Base-by-base conservation (phyloP, 1,140 invertebrate genomes). In the Magallana gigas region DNA sequence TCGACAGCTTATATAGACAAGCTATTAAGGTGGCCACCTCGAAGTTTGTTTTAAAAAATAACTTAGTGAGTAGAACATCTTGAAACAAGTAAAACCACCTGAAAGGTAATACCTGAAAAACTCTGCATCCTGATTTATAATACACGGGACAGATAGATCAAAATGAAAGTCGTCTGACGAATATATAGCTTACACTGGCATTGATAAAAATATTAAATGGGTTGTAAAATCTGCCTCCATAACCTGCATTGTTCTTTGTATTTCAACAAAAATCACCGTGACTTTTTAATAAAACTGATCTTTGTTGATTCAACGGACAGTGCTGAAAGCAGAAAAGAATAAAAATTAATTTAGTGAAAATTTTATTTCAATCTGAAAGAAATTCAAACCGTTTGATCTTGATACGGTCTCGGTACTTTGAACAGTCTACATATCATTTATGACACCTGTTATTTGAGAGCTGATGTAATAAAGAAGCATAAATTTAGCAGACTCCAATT, bases 271-370 rank as follows among this genome's bases (percentile, higher is more conserved):
- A 76, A 36, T 76, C 68, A 76, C 68, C 29, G 23, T 29, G 36
- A 76, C 23, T 76, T 76, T 76, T 48, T 36, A 76, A 76, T 76
- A 76, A 76, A 76, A 29, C 18, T 8, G 68, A 76, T 29, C 68
- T 48, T 29, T 76, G 23, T 23, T 29, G 23, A 76, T 76, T 76
- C 68, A 76, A 14, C 14, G 68, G 23, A 76, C 8, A 76, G 36
- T 29, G 9, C 11, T 36, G 68, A 76, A 76, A 11, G 36, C 68
- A 11, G 11, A 36, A 29, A 29, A 76, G 68, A 76, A 76, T 76
- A 76, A 12, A 76, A 76, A 76, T 76, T 76, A 76, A 76, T 76
- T 76, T 76, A 29, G 68, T 76, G 68, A 76, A 76, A 36, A 76
- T 36, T 36, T 76, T 76, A 76, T 76, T 76, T 76, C 68, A 29